Evolutionary conservation across 1,140 invertebrate species (phyloP).

Genomic region (Drosophila sp.): DNA sequence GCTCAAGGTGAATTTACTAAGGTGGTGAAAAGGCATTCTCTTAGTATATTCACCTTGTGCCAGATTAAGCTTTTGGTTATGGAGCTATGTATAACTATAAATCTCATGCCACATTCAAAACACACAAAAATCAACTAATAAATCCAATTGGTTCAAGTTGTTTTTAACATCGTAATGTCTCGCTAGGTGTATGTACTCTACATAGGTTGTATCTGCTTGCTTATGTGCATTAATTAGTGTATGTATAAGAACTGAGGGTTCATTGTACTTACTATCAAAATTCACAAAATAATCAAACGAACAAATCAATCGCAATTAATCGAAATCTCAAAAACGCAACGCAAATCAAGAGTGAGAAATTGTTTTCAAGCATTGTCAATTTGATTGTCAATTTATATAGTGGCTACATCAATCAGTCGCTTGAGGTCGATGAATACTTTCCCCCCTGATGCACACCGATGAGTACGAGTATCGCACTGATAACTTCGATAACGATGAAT

Average conservation of each 20-base stretch:
- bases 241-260: conserved; percentile 45
- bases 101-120: conserved; percentile 69
- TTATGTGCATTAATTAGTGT: conserved; percentile 16
- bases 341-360: conserved; percentile 30
- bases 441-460: conserved; percentile 87
- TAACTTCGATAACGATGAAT: conserved; percentile 74
- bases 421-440: conserved; percentile 96
- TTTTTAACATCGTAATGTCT: conserved; percentile 69
- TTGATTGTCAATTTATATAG: conserved; percentile 85
- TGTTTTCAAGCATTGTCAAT: conserved; percentile 61
- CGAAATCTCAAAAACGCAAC: conserved; percentile 20
- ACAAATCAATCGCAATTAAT: conserved; percentile 16
- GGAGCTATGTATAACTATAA: conserved; percentile 20
- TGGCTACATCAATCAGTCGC: conserved; percentile 96
- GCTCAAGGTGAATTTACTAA: no score
- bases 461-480: conserved; percentile 75
- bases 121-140: conserved; percentile 31
- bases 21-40: no score
- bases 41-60: conserved; percentile 16
- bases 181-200: conserved; percentile 55
- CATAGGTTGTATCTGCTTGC: conserved; percentile 10
- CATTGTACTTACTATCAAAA: conserved; percentile 59
- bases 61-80: conserved; percentile 6
- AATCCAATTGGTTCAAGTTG: conserved; percentile 54
- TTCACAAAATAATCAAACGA: conserved; percentile 34